phyloP scores from a whole-genome alignment of 2,888 invertebrate genomes.

The Apotomis betuletana region DNA sequence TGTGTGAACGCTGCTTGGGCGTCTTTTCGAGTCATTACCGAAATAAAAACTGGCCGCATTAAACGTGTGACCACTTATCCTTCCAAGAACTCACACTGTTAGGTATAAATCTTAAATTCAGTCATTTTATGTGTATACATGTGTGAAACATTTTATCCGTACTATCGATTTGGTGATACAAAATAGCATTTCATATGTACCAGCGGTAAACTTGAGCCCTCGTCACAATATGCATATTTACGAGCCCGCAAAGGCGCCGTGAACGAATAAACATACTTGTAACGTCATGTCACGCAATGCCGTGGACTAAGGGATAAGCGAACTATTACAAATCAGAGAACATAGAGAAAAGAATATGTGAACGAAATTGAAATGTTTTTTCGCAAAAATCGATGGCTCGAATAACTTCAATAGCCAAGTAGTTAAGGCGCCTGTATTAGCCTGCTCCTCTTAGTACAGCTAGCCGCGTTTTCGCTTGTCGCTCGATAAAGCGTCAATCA shows the following conservation, averaged over 20 bases:
- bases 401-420: no score
- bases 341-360: no score
- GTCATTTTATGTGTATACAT: neutral
- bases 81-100: neutral
- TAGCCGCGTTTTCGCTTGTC: no score
- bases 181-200: conserved; percentile 23
- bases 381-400: no score
- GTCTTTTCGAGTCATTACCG: no score
- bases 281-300: conserved; percentile 18
- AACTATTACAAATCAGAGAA: no score
- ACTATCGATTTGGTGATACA: conserved; percentile 5
- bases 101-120: neutral
- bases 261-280: conserved; percentile 19
- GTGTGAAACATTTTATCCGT: neutral
- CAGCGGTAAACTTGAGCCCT: conserved; percentile 28
- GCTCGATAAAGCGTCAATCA: no score
- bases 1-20: no score
- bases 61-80: neutral
- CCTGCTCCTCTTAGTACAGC: no score
- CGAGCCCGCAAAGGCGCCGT: conserved; percentile 14
- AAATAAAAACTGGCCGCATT: no score
- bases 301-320: neutral
- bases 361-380: no score
- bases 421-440: no score
- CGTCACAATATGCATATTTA: conserved; percentile 32